These are phyloP conservation scores for Aselliscus stoliczkanus DNA, from an alignment of 2,797 vertebrate genomes.

Conservation along the genomic window DNA sequence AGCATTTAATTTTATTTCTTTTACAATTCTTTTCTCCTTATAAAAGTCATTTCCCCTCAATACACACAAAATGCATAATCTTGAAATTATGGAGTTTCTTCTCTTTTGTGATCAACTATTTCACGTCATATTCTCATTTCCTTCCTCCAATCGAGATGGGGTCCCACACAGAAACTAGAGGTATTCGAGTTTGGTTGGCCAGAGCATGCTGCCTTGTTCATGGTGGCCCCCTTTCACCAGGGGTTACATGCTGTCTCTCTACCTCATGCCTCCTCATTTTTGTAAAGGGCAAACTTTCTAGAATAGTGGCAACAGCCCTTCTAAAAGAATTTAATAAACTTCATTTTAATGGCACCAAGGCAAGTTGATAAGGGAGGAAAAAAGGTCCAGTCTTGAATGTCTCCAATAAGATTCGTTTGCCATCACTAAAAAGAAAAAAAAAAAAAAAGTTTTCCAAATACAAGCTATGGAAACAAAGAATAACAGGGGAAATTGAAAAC, in stretches of 20 bases:
- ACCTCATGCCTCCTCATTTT: not conserved
- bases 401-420: not conserved
- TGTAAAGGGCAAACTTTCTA: not conserved
- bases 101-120: not conserved
- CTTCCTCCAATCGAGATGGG: not conserved
- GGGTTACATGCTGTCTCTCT: not conserved
- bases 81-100: not conserved
- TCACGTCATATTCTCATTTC: not conserved
- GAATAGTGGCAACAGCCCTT: not conserved
- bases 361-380: not conserved
- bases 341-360: not conserved
- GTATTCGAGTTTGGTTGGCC: not conserved
- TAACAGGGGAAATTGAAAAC: not conserved
- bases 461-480: not conserved
- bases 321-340: not conserved
- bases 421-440: not conserved
- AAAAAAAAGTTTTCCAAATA: not conserved
- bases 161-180: not conserved
- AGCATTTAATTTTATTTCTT: slow-evolving; percentile 32
- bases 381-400: not conserved
- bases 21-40: not conserved
- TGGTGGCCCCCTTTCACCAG: not conserved
- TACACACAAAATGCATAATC: not conserved
- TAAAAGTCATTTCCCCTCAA: not conserved
- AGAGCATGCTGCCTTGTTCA: not conserved